Conservation (phyloP, 2,797 vertebrate genomes). For the Podarcis lilfordi region DNA sequence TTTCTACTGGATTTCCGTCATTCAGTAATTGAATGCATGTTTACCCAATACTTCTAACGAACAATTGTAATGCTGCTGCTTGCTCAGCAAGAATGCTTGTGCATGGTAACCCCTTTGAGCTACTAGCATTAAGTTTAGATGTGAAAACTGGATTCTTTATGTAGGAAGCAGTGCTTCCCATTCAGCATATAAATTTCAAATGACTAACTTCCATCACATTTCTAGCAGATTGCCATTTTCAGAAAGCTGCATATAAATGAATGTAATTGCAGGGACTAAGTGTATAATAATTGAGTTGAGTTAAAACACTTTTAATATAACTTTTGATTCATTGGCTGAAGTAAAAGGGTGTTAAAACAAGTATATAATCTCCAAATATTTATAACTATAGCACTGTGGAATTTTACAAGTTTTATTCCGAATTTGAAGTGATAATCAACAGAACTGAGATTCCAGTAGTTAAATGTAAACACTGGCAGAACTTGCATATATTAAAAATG, state of each 20-base stretch:
- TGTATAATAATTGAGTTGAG: conserved; percentile 24
- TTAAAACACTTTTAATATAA: conserved; percentile 1
- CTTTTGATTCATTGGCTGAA: not conserved
- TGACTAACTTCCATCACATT: conserved; percentile 12
- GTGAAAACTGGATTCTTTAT: conserved; percentile 2
- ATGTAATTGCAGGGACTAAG: not conserved
- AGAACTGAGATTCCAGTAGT: not conserved
- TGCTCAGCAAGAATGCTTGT: not conserved
- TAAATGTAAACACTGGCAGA: not conserved
- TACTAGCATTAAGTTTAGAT: conserved; percentile 10
- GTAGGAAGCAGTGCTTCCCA: not conserved
- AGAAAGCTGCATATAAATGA: conserved; percentile 1
- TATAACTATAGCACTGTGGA: not conserved
- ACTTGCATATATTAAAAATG: not conserved
- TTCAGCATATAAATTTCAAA: not conserved
- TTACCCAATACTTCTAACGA: not conserved
- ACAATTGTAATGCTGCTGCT: conserved; percentile 13
- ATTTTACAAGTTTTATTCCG: not conserved
- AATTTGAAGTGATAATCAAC: conserved; percentile 6
- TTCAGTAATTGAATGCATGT: not conserved
- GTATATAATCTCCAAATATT: not conserved
- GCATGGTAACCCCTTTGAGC: not conserved
- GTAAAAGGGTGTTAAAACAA: conserved; percentile 2
- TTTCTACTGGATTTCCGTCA: conserved; percentile 11
- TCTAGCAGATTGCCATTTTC: not conserved